Evolutionary conservation across 1,140 invertebrate genomes (phyloP), one percentile per base, ranked within the genome.

Genomic region (Papilio xuthus): DNA sequence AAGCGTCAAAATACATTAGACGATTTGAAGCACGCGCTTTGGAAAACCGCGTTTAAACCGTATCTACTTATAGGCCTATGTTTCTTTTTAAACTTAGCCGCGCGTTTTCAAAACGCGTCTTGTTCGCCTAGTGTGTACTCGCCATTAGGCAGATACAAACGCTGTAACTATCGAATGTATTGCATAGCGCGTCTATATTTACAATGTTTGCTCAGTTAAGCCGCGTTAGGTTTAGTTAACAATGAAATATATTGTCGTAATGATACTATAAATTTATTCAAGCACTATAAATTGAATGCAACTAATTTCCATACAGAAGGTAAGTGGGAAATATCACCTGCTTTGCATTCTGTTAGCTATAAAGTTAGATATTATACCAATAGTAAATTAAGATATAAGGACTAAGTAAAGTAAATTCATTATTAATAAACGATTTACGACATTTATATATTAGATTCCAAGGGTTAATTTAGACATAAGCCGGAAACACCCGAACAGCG

Each of bases 191-290:
- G 13, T 26, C 60, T 67, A 67, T 67, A 67, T 67, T 67, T 67
- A 67, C 60, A 67, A 67, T 67, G 60, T 67, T 67, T 67, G 60
- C 60, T 67, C 13, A 67, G 60, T 12, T 67, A 67, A 67, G 60
- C 60, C 60, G 60, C 23, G 60, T 32, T 28, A 67, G 60, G 60
- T 26, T 28, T 67, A 60, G 23, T 60, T 67, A 67, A 67, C 60
- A 67, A 28, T 67, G 26, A 67, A 67, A 67, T 67, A 67, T 67
- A 67, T 32, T 28, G 56, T 60, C 56, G 26, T 67, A 67, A 67
- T 67, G 60, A 28, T 67, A 28, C 23, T 67, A 28, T 67, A 67
- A 67, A 67, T 67, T 15, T 12, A 60, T 26, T 4, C 56, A 26
- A 60, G 56, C 13, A 18, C 3, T 28, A 28, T 67, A 28, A 67